Evolutionary conservation across 2,888 invertebrate genomes (phyloP), one percentile per base, ranked within the genome.

Genomic region (Choristoneura rosaceana): DNA sequence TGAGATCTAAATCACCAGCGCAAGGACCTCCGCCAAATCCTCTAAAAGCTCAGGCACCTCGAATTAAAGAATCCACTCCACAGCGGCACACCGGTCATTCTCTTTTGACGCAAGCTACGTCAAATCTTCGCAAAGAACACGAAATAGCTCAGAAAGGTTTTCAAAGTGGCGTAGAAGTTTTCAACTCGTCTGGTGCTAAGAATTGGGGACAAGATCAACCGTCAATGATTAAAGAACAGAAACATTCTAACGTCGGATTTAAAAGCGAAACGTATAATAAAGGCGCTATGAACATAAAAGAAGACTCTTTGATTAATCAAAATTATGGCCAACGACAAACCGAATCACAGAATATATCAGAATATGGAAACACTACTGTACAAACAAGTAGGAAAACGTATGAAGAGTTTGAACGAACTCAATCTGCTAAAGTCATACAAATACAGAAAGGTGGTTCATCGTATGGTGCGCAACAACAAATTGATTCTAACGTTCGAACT

Each of bases 21-120:
- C 95, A 95, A 61, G 97, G 96, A 10, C 96, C 96, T 59, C 96
- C 96, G 75, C 95, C 95, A 60, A 96, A 96, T 86, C 96, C 96
- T 3, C 80, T 96, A 45, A 95, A 95, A 81, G 96, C 96, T 70
- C 96, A 96, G 43, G 96, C 96, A 0, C 96, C 96, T 2, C 94
- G 95, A 67, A 91, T 96, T 62, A 95, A 95, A 84, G 96, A 96
- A 45, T 78, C 80, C 62, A 91, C 81, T 79, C 92, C 80, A 80
- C 93, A 83, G 85, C 89, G 76, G 82, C 93, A 78, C 85, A 86
- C 64, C 82, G 89, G 82, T 81, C 93, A 85, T 84, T 90, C 86
- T 71, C 87, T 85, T 78, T 82, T 84, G 63, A 80, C 86, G 59
- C 91, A 85, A 86, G 91, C 84, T 73, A 88, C 82, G 78, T 86